Conservation (phyloP, 2,797 vertebrate species). For the Tamandua tetradactyla region DNA sequence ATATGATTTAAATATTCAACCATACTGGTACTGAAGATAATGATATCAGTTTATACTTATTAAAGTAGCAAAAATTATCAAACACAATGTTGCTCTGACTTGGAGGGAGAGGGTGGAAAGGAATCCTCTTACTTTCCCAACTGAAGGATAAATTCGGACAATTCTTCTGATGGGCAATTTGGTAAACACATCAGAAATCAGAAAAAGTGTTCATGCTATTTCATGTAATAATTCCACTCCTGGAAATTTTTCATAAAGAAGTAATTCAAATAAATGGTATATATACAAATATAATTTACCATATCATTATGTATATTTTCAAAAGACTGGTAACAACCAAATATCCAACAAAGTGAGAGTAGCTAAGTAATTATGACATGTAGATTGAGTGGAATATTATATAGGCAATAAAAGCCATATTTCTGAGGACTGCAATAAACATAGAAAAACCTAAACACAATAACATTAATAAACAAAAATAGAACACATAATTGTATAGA, state of each 20-base stretch:
- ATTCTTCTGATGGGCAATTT: conserved; percentile 55
- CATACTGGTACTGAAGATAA: neutral
- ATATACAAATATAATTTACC: conserved; percentile 36
- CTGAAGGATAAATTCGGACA: conserved; percentile 28
- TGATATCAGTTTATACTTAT: conserved; percentile 14
- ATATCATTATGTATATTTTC: conserved; percentile 23
- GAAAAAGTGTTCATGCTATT: conserved; percentile 20
- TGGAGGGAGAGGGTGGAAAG: neutral
- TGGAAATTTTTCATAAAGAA: conserved; percentile 46
- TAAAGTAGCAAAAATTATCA: conserved; percentile 51
- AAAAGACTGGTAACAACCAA: conserved; percentile 31
- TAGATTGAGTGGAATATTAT: conserved; percentile 49
- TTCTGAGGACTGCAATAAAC: conserved; percentile 33
- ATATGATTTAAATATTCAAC: conserved; percentile 6
- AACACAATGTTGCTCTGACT: conserved; percentile 20
- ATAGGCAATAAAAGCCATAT: conserved; percentile 44
- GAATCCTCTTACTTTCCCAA: neutral
- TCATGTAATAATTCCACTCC: conserved; percentile 36
- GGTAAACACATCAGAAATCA: conserved; percentile 37
- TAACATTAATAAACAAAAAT: conserved; percentile 46
- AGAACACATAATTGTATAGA: conserved; percentile 19
- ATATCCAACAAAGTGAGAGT: conserved; percentile 34
- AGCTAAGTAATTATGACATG: conserved; percentile 19
- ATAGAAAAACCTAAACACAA: conserved; percentile 38
- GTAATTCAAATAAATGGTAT: conserved; percentile 45